A percentile compares a stretch with the other conserved stretches of the same genome.
phyloP scores from a whole-genome alignment of 2,113 vertebrate species.

The Aplodontia rufa region DNA sequence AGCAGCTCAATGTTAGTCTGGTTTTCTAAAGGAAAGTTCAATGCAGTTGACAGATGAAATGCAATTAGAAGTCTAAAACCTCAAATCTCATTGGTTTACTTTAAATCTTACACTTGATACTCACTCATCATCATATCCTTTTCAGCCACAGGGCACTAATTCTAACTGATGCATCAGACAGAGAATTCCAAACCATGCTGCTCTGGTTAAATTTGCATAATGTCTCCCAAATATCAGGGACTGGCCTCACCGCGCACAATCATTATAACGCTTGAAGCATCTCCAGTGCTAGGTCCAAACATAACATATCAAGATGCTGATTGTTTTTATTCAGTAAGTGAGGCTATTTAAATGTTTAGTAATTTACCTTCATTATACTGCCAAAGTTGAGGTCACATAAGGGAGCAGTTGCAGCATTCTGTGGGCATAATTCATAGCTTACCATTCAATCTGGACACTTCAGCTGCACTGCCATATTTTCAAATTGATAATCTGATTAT shows the following conservation, averaged over 20 bases:
- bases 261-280: conserved; percentile 1
- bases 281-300: not conserved
- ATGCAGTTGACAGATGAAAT: conserved; percentile 35
- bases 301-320: conserved; percentile 16
- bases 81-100: conserved; percentile 44
- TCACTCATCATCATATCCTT: not conserved
- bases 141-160: conserved; percentile 13
- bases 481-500: conserved; percentile 57
- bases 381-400: conserved; percentile 41
- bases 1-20: conserved; percentile 38
- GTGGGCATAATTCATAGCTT: conserved; percentile 37
- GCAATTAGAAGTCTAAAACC: conserved; percentile 42
- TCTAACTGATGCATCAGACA: not conserved
- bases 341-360: conserved; percentile 39
- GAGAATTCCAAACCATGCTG: not conserved
- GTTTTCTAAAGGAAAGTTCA: conserved; percentile 56
- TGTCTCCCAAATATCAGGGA: not conserved
- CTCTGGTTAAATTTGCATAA: not conserved
- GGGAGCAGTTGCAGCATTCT: conserved; percentile 9
- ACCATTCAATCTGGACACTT: conserved; percentile 45
- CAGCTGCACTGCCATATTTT: conserved; percentile 30
- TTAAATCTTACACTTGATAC: conserved; percentile 24
- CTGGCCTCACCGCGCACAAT: not conserved
- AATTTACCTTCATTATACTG: conserved; percentile 61
- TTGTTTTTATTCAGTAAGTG: conserved; percentile 18